Conservation (phyloP, 2,888 invertebrate species). For the Empis livida region DNA sequence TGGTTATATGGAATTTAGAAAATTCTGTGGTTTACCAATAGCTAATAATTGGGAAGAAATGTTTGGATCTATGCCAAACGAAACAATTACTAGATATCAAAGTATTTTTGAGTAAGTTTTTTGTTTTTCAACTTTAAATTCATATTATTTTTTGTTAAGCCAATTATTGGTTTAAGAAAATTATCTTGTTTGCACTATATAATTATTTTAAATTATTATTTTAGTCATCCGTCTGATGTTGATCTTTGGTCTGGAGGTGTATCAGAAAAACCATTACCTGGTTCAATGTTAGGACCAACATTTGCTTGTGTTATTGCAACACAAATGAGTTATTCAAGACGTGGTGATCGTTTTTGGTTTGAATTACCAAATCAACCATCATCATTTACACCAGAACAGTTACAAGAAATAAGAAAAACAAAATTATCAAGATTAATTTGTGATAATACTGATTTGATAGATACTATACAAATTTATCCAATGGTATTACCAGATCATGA, state of each 20-base stretch:
- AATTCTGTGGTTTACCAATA: constrained; percentile 75
- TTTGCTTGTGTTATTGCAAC: constrained; percentile 90
- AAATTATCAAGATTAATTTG: constrained; percentile 74
- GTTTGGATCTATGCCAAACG: constrained; percentile 78
- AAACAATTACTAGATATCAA: constrained; percentile 68
- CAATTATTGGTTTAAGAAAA: too few species aligned
- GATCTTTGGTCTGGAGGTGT: constrained; percentile 93
- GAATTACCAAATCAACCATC: constrained; percentile 85
- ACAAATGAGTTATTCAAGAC: constrained; percentile 77
- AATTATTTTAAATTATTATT: constrained; percentile 7
- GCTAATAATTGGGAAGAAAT: constrained; percentile 65
- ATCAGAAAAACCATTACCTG: constrained; percentile 77
- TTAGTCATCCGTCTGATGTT: constrained; percentile 74
- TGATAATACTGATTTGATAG: constrained; percentile 85
- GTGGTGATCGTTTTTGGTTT: constrained; percentile 92
- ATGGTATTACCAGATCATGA: constrained; percentile 89
- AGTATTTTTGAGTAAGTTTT: constrained; percentile 66
- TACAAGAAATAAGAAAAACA: constrained; percentile 68
- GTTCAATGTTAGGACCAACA: constrained; percentile 87
- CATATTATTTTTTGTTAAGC: too few species aligned
- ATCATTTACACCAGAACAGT: constrained; percentile 76
- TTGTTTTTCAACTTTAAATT: not conserved
- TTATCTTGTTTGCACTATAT: too few species aligned
- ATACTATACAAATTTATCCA: constrained; percentile 80
- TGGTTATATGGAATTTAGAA: constrained; percentile 85